phyloP scores from a whole-genome alignment of 2,888 invertebrate species.

The Stenotaenia linearis region DNA sequence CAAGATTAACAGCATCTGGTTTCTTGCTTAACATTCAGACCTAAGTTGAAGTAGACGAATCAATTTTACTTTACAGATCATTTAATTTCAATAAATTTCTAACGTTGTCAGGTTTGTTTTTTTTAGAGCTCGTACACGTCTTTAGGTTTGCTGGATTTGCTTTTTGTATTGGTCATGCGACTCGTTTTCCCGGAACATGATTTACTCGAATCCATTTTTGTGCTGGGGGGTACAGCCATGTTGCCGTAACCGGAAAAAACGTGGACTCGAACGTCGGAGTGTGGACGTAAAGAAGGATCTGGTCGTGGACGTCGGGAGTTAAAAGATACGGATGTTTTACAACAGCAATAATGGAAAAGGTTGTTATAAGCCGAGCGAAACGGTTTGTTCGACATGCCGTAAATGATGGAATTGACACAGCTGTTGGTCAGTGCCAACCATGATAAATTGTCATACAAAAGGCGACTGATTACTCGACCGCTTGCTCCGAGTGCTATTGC shows the following conservation, averaged over 20 bases:
- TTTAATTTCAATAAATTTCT: not conserved
- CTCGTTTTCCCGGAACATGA: not conserved
- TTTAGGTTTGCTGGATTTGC: slow-evolving; percentile 32
- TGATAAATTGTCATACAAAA: slow-evolving; percentile 58
- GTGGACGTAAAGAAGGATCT: slow-evolving; percentile 48
- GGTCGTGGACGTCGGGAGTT: slow-evolving; percentile 42
- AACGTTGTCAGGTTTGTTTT: too few species aligned
- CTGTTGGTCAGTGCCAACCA: slow-evolving; percentile 67
- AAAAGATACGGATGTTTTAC: slow-evolving; percentile 66
- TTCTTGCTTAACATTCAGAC: not conserved
- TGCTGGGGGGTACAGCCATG: slow-evolving; percentile 51
- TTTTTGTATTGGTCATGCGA: not conserved
- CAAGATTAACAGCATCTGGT: not conserved
- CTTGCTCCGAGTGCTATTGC: slow-evolving; percentile 54
- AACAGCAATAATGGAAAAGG: slow-evolving; percentile 72
- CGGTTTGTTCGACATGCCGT: slow-evolving; percentile 60
- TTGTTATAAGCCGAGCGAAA: slow-evolving; percentile 66
- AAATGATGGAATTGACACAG: slow-evolving; percentile 61
- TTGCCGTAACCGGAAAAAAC: slow-evolving; percentile 63
- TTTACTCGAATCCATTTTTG: slow-evolving; percentile 43
- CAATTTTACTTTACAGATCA: not conserved
- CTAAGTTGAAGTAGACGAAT: not conserved
- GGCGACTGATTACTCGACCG: slow-evolving; percentile 37
- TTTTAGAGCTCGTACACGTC: slow-evolving; percentile 38
- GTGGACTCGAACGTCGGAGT: slow-evolving; percentile 64